These are phyloP conservation scores for Parasteatoda tepidariorum DNA, from an alignment of 1,140 invertebrate species.

Conservation along the genomic window DNA sequence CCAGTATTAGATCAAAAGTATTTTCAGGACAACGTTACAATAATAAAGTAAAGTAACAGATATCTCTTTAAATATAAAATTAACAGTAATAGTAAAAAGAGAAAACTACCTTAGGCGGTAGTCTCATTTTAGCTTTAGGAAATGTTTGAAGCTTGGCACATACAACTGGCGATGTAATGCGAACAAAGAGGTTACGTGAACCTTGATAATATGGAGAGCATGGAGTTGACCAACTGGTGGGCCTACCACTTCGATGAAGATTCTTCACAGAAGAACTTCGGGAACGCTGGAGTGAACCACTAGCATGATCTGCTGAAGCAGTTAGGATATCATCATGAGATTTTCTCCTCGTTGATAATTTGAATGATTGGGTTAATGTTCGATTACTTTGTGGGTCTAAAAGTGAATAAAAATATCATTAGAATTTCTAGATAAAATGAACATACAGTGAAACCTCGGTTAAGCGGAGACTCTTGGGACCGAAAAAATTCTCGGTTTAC, in stretches of 20 bases:
- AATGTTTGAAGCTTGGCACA: slow-evolving; percentile 54
- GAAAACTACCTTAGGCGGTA: slow-evolving; percentile 55
- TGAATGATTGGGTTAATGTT: slow-evolving; percentile 32
- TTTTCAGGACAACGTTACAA: too few species aligned
- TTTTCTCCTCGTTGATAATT: slow-evolving; percentile 32
- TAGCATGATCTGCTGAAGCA: background rate
- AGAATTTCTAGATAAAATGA: too few species aligned
- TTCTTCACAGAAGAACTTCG: slow-evolving; percentile 52
- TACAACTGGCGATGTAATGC: slow-evolving; percentile 59
- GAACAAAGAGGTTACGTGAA: slow-evolving; percentile 54
- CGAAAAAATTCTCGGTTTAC: too few species aligned
- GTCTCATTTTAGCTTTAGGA: slow-evolving; percentile 58
- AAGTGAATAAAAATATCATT: background rate
- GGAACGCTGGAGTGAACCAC: slow-evolving; percentile 8
- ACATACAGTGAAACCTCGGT: too few species aligned
- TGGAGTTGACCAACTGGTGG: slow-evolving; percentile 56
- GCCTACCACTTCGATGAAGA: slow-evolving; percentile 35
- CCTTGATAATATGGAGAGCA: slow-evolving; percentile 56
- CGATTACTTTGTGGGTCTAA: background rate
- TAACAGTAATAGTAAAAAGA: background rate
- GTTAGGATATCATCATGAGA: slow-evolving; percentile 51
- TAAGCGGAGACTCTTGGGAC: too few species aligned
- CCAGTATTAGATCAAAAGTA: too few species aligned
- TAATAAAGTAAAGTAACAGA: too few species aligned
- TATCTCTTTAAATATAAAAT: too few species aligned